phyloP scores from a whole-genome alignment of 2,888 invertebrate genomes.

The Tupiocoris notatus region DNA sequence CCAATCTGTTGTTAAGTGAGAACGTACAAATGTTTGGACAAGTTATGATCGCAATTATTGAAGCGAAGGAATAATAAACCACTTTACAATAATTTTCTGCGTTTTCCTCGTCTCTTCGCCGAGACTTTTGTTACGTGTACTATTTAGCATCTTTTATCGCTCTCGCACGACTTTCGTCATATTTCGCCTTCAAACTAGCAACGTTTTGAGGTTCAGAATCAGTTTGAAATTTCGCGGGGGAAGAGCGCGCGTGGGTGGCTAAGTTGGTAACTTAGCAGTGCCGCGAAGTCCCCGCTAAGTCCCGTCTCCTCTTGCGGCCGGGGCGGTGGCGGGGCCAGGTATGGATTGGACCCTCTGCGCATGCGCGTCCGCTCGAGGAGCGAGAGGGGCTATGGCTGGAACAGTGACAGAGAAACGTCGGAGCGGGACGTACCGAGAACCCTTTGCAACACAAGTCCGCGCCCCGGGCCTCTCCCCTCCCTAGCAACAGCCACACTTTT shows the following conservation, averaged over 20 bases:
- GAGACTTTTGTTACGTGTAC: no score
- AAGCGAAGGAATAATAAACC: no score
- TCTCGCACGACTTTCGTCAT: no score
- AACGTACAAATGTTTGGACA: no score
- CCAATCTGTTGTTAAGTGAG: no score
- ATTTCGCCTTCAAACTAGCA: no score
- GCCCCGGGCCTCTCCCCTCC: constrained; percentile 2
- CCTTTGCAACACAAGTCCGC: background rate
- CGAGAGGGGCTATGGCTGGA: constrained; percentile 15
- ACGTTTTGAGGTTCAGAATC: no score
- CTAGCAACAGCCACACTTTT: background rate
- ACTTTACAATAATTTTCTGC: no score
- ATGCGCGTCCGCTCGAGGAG: background rate
- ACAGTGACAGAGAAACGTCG: constrained; percentile 21
- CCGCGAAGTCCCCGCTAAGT: background rate
- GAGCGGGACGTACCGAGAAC: background rate
- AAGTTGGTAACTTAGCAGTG: background rate
- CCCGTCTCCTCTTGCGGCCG: no score
- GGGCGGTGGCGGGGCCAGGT: constrained; percentile 32
- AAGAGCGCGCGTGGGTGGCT: background rate
- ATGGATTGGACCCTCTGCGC: constrained; percentile 15
- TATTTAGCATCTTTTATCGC: no score
- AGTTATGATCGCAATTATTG: no score
- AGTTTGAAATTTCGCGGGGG: background rate
- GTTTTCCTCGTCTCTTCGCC: no score